Evolutionary conservation across 2,888 invertebrate species (phyloP), one percentile per base, ranked within the genome.

Genomic region (Agonopterix arenella): DNA sequence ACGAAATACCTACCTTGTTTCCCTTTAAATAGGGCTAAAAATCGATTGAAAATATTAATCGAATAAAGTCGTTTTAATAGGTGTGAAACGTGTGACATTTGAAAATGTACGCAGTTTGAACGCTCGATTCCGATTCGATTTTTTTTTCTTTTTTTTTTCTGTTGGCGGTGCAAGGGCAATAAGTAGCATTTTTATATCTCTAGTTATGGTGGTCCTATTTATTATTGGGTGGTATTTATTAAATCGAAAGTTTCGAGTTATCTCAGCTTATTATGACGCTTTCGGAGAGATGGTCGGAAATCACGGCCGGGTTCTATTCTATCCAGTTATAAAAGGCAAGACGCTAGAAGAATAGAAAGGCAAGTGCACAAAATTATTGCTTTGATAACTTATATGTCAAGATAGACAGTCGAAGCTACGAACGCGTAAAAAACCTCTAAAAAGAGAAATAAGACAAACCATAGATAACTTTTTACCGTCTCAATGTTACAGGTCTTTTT

Each of bases 31-130:
- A 69, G 58, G 54, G 54, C 7, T 28, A 28, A 28, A 28, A 47
- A 47, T 2, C 50, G 52, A 56, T 57, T 75, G 0, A 2, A 1
- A 11, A 45, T 11, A 16, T 38, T 48, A 4, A 11, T n/a, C 48
- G 28, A 54, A n/a, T 54, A 64, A 59, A 52, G 48, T 47, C 57
- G 54, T 55, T 72, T 64, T 43, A 8, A 28, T 28, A 69, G 80
- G 82, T 80, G 82, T 81, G 73, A 84, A 82, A 72, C 68, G 66
- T 74, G 76, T 81, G 81, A 83, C 84, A 83, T 84, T 84, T 81
- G 68, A 73, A 72, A 77, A 74, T 64, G 73, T 68, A 71, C 70
- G 66, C 66, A 64, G 62, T 61, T 63, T 62, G 65, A 68, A 70
- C 65, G 70, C 68, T 40, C 43, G 43, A 13, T 68, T 67, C 61